Base-by-base conservation (phyloP, 2,888 invertebrate genomes). In the Malacosoma neustria region DNA sequence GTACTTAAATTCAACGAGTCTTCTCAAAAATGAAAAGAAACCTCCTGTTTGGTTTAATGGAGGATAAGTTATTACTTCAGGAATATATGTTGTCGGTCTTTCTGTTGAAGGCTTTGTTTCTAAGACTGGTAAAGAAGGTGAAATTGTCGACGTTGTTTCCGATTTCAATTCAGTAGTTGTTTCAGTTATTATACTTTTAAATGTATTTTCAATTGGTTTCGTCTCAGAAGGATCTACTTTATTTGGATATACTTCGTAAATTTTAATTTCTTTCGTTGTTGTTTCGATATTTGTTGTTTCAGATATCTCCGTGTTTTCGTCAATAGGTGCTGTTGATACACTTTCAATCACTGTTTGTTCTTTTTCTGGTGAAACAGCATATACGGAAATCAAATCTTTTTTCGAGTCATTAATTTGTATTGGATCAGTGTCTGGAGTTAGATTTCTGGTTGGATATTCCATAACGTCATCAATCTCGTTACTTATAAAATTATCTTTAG, bases 1-100 rank as follows among this genome's bases (percentile, higher is more conserved):
- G 15, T 92, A 75, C 66, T 93, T 93, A 37, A 92, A 87, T 56
- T 92, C 90, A 2, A 92, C 86, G 30, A 93, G 68, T 48, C 89
- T 88, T 57, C 87, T 89, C 11, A 93, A 60, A 39, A 92, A 85
- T 9, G 87, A 85, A 36, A 91, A 79, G 38, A 92, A 70, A 1
- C 88, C 81, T 11, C 66, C 71, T 9, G 75, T 67, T 46, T 73
- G 64, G 22, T 65, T 67, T 7, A 59, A 43, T 2, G 84, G 82
- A 4, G 84, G 84, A 41, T 84, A 84, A 0, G 82, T 82, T 12
- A 74, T 61, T 1, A 76, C 57, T 44, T 82, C 82, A 13, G 81
- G 75, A 15, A 60, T 50, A 15, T 59, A 45, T 2, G 69, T 66
- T 5, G 63, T 22, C 9, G 72, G 67, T 34, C 43, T 61, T 5